These are phyloP conservation scores for Lepidocyrtinus sp. DNA, from an alignment of 2,888 invertebrate species.

Conservation along the genomic window DNA sequence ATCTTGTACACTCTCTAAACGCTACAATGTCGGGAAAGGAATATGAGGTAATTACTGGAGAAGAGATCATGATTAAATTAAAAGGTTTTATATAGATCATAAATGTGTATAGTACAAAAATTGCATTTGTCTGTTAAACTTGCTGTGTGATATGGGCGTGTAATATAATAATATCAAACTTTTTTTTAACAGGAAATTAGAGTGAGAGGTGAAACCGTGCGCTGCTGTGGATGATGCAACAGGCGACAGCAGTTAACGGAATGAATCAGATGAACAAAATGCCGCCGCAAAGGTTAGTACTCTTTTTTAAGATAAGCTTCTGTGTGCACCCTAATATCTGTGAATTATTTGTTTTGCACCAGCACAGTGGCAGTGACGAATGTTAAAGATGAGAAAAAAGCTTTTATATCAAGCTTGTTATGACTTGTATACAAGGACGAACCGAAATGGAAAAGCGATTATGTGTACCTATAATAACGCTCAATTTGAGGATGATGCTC, in stretches of 20 bases:
- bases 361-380: not conserved
- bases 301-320: not conserved
- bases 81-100: not conserved
- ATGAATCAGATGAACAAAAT: slow-evolving; percentile 70
- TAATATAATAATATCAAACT: slow-evolving; percentile 7
- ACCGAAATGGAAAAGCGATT: not conserved
- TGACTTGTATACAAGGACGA: not conserved
- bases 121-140: not conserved
- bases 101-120: not conserved
- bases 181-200: slow-evolving; percentile 64
- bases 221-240: slow-evolving; percentile 69
- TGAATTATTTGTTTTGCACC: not conserved
- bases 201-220: slow-evolving; percentile 63
- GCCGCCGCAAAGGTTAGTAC: slow-evolving; percentile 69
- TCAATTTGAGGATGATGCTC: too few relatives aligned
- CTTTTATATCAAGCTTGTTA: not conserved
- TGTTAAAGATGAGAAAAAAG: not conserved
- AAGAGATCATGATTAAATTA: not conserved
- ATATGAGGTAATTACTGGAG: slow-evolving; percentile 9
- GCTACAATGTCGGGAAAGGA: not conserved
- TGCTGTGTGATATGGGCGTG: not conserved
- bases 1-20: not conserved
- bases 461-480: too few relatives aligned
- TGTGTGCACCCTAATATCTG: not conserved
- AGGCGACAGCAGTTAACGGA: slow-evolving; percentile 69